Base-by-base conservation (phyloP, 1,140 invertebrate species). In the Muscidifurax raptorellus region DNA sequence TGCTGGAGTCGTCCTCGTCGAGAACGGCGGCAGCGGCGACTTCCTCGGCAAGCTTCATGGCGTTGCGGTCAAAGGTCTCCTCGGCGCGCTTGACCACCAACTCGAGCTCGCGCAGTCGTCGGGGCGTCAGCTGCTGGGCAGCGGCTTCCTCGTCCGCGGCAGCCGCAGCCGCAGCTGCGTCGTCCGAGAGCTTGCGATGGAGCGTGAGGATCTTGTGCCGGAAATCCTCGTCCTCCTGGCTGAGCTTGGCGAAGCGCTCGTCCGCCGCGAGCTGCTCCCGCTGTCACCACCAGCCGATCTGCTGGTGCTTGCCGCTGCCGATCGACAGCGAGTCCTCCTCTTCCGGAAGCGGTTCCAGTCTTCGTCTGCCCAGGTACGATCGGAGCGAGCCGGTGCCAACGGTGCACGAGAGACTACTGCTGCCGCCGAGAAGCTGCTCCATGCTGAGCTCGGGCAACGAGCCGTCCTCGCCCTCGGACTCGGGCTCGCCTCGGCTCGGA, bases 281-380 rank as follows among this genome's bases (percentile, higher is more conserved):
- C 87, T 92, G 92, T 93, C 92, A 93, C 92, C 92, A 93, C 92
- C 92, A 93, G 83, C 92, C 92, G 13, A 91, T 90, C 72, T 92
- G 91, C 47, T 91, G 90, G 25, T 90, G 88, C 77, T 92, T 92
- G 67, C 72, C 52, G 64, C 90, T 91, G 1, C 89, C 90, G 0
- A 91, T 88, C 27, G 91, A 91, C 0, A 91, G 88, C 28, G 90
- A 91, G 32, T 93, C 92, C 30, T 93, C 93, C 79, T 94, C 93
- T 36, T 93, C 92, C 1, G 90, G 92, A 0, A 94, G 86, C 10
- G 93, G 93, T 47, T 93, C 93, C 30, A 94, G 86, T 27, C 92
- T 84, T 7, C 91, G 85, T 30, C 93, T 88, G 1, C 91, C 90
- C 1, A 93, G 83, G 77, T 92, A 92, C 75, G 91, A 90, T 0